Evolutionary conservation across 2,888 invertebrate species (phyloP).

Genomic region (Leptopilina drosophilae): DNA sequence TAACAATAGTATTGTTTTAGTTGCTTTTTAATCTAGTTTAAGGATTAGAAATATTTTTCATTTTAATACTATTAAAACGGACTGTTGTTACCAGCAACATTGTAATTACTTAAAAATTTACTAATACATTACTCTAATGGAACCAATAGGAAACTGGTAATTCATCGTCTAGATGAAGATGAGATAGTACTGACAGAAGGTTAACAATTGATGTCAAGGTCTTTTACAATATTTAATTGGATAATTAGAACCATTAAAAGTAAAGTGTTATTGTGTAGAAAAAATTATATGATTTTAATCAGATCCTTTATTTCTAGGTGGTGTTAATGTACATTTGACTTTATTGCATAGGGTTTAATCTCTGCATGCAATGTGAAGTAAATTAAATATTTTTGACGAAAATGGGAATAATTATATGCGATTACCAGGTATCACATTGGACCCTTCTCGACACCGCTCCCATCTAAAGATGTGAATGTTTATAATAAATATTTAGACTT

Average conservation of each 20-base stretch:
- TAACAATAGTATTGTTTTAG: no score
- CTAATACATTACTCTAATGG: no score
- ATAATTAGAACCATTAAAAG: not conserved
- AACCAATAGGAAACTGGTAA: no score
- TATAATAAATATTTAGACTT: not conserved
- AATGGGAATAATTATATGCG: conserved; percentile 75
- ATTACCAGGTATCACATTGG: conserved; percentile 76
- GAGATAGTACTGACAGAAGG: no score
- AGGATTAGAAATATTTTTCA: no score
- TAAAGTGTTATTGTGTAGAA: conserved; percentile 68
- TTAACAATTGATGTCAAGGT: no score
- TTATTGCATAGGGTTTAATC: conserved; percentile 59
- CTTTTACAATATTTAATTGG: no score
- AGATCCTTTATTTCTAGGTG: conserved; percentile 75
- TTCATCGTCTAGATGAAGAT: no score
- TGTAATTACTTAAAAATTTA: no score
- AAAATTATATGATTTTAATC: not conserved
- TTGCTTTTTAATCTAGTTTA: no score
- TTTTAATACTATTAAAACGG: no score
- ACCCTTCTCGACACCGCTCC: conserved; percentile 75
- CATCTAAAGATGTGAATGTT: conserved; percentile 34
- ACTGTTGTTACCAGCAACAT: no score
- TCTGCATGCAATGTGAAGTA: conserved; percentile 53
- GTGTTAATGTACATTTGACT: conserved; percentile 68
- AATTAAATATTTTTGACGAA: conserved; percentile 62